A percentile compares a stretch with the other conserved stretches of the same genome.
Evolutionary conservation across 1,140 invertebrate species (phyloP).

Genomic region (Diachasmimorpha longicaudata): DNA sequence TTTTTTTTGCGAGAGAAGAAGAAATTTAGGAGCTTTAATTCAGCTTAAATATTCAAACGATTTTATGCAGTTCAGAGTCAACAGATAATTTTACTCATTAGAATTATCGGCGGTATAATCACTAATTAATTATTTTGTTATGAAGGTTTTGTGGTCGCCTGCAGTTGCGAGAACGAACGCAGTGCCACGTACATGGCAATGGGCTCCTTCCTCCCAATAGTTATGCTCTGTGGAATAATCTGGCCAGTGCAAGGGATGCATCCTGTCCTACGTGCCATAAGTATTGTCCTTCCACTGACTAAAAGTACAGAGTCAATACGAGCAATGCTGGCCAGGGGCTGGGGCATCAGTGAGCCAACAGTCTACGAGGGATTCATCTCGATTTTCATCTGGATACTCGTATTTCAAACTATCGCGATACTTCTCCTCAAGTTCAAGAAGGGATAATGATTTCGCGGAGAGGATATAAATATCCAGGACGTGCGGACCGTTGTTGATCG

Average conservation of each 20-base stretch:
- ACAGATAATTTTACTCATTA: background rate
- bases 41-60: no score
- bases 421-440: conserved; percentile 83
- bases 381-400: conserved; percentile 81
- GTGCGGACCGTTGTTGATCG: background rate
- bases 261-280: conserved; percentile 75
- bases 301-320: conserved; percentile 92
- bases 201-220: conserved; percentile 91
- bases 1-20: no score
- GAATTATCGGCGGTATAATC: background rate
- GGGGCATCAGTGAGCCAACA: conserved; percentile 75
- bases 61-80: background rate
- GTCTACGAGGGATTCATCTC: conserved; percentile 89
- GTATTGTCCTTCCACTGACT: conserved; percentile 85
- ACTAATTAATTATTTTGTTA: conserved; percentile 30
- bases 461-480: background rate
- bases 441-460: conserved; percentile 60
- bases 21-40: no score
- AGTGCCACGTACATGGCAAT: conserved; percentile 92
- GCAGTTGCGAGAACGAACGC: conserved; percentile 85
- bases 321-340: conserved; percentile 86
- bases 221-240: conserved; percentile 87
- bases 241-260: conserved; percentile 90
- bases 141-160: conserved; percentile 86
- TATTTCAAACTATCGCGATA: conserved; percentile 82